Percentiles rank a stretch among this genome's conserved stretches.
Conservation (phyloP, 2,113 vertebrate species). For the Pavo muticus region DNA sequence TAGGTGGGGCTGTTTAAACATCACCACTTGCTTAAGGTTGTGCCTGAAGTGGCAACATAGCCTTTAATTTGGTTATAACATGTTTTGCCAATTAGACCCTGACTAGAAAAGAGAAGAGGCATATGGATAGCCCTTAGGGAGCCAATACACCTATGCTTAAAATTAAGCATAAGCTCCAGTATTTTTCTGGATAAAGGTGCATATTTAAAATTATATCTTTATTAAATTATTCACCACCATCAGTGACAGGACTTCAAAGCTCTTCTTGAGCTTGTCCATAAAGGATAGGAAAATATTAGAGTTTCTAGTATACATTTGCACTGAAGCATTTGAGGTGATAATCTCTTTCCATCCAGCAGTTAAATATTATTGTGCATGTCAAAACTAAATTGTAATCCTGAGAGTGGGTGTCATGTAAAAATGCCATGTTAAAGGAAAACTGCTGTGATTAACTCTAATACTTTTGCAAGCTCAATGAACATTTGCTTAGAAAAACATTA, state of each 20-base stretch:
- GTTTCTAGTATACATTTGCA: background rate
- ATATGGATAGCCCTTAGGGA: background rate
- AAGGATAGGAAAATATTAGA: conserved; percentile 7
- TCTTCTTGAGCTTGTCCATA: background rate
- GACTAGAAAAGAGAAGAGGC: background rate
- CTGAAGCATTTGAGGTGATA: conserved; percentile 32
- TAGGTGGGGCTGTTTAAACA: background rate
- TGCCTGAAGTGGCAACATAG: background rate
- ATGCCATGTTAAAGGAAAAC: conserved; percentile 52
- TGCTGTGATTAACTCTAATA: conserved; percentile 53
- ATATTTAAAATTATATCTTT: conserved; percentile 10
- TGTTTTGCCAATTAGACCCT: background rate
- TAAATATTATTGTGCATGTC: conserved; percentile 62
- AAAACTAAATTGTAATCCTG: conserved; percentile 68
- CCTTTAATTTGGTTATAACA: background rate
- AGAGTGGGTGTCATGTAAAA: conserved; percentile 48
- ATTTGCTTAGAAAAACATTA: conserved; percentile 45
- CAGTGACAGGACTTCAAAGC: conserved; percentile 7
- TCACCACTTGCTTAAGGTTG: background rate
- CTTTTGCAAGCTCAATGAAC: conserved; percentile 38
- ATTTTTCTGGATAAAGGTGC: background rate
- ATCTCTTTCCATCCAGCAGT: conserved; percentile 59
- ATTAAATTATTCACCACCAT: conserved; percentile 31
- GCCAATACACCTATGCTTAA: background rate
- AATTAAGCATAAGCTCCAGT: background rate